A percentile compares a stretch with the other conserved stretches of the same genome.
Conservation (phyloP, 1,140 invertebrate species). For the Melitaea cinxia region DNA sequence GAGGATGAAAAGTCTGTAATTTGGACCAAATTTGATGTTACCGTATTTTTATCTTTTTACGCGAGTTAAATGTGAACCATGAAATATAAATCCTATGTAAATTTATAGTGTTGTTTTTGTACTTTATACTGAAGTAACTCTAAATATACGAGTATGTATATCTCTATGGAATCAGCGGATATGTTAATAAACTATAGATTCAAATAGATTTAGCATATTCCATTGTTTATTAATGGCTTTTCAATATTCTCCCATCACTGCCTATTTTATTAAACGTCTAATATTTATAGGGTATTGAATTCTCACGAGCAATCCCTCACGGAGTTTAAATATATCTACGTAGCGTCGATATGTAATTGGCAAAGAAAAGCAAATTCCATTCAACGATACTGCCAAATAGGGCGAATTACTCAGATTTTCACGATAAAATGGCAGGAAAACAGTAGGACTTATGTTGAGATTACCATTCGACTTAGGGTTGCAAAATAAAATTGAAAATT, state of each 20-base stretch:
- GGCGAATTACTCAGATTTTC: slow-evolving; percentile 52
- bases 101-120: too few relatives aligned
- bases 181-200: background rate
- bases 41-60: slow-evolving; percentile 22
- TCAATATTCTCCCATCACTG: slow-evolving; percentile 3
- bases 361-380: slow-evolving; percentile 34
- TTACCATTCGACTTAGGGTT: slow-evolving; percentile 53
- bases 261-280: slow-evolving; percentile 14
- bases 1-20: slow-evolving; percentile 21
- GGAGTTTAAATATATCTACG: slow-evolving; percentile 25
- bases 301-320: slow-evolving; percentile 19
- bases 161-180: too few relatives aligned
- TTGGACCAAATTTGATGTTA: slow-evolving; percentile 29
- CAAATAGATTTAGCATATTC: background rate
- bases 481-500: slow-evolving; percentile 2
- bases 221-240: background rate
- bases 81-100: slow-evolving; percentile 7
- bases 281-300: slow-evolving; percentile 25
- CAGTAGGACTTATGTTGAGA: slow-evolving; percentile 49
- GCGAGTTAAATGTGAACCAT: background rate
- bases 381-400: slow-evolving; percentile 49
- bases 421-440: slow-evolving; percentile 48
- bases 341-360: slow-evolving; percentile 28
- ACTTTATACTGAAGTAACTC: too few relatives aligned
- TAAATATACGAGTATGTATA: too few relatives aligned